Evolutionary conservation across 2,113 vertebrate species (phyloP).

Genomic region (Sapajus apella): DNA sequence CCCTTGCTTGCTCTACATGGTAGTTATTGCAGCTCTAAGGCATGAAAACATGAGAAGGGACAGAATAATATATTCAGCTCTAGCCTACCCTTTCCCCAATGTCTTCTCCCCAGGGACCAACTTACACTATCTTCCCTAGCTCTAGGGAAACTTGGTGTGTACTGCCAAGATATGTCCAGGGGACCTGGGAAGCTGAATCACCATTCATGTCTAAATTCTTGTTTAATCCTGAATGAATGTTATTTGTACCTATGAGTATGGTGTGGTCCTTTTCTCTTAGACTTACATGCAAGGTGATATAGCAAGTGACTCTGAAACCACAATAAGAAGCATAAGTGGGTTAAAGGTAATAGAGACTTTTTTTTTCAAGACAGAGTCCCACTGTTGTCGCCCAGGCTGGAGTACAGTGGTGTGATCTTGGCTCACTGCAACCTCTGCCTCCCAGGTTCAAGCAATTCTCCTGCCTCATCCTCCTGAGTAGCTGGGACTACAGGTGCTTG

Average conservation of each 20-base stretch:
- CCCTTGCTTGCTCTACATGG: not conserved
- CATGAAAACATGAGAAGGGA: not conserved
- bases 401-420: too few relatives aligned
- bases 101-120: not conserved
- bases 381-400: too few relatives aligned
- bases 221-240: not conserved
- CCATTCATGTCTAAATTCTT: not conserved
- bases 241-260: not conserved
- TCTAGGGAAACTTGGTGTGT: not conserved
- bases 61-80: not conserved
- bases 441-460: too few relatives aligned
- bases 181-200: not conserved
- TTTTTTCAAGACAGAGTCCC: too few relatives aligned
- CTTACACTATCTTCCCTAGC: not conserved
- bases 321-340: not conserved
- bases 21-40: not conserved
- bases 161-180: constrained; percentile 33
- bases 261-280: not conserved
- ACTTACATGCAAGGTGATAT: not conserved
- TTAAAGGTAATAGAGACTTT: not conserved
- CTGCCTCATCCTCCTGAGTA: too few relatives aligned
- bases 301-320: not conserved
- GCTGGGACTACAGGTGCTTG: too few relatives aligned
- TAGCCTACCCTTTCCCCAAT: not conserved
- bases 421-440: too few relatives aligned